phyloP scores from a whole-genome alignment of 2,888 invertebrate species.

The Pyrgus malvae region DNA sequence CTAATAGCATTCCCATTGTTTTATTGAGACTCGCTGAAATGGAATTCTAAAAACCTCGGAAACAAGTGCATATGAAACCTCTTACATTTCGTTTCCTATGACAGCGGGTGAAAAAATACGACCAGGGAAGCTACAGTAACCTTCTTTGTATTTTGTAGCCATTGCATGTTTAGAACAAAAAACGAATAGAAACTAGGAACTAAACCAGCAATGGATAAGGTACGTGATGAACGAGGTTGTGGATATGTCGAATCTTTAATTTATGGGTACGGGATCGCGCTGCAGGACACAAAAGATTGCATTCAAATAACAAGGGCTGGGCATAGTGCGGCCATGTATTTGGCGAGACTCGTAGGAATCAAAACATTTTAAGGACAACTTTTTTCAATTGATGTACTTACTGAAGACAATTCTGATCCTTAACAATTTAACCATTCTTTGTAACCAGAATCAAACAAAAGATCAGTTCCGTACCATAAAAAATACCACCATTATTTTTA shows the following conservation, averaged over 20 bases:
- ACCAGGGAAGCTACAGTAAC: neutral
- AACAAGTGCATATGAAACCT: constrained; percentile 23
- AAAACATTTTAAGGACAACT: no score
- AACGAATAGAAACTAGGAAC: neutral
- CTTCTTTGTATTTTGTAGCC: neutral
- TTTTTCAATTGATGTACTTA: no score
- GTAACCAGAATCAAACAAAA: no score
- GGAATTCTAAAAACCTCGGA: constrained; percentile 14
- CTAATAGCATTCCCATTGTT: no score
- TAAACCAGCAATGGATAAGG: constrained; percentile 3
- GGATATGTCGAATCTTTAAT: constrained; percentile 39
- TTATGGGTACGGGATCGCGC: constrained; percentile 55
- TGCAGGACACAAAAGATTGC: constrained; percentile 54
- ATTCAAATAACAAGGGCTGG: constrained; percentile 29
- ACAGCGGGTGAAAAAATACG: constrained; percentile 9
- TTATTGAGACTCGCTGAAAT: constrained; percentile 4
- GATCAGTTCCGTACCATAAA: no score
- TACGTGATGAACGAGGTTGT: constrained; percentile 35
- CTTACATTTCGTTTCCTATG: constrained; percentile 19
- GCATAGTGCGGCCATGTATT: neutral
- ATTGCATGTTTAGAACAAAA: neutral
- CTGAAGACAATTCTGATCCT: no score
- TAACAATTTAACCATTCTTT: no score
- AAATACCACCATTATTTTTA: no score
- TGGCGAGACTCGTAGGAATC: neutral